Base-by-base conservation (phyloP, 2,113 vertebrate species). In the human (Homo sapiens) region DNA sequence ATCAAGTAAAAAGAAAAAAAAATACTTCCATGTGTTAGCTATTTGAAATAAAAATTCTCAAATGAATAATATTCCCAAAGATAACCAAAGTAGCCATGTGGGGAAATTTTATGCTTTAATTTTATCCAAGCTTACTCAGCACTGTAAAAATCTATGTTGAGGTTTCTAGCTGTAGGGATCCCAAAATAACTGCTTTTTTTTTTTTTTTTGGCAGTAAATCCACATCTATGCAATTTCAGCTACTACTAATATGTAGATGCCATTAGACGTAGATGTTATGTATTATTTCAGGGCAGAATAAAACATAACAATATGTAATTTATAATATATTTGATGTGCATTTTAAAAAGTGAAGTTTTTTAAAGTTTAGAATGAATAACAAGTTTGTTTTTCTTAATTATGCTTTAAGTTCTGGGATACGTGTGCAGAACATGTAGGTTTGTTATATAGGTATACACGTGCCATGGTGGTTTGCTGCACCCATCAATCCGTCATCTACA, bases 41-140 rank as follows among this genome's bases (percentile, higher is more conserved):
- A 30, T 10, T 97, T 94, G 91, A 97, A 98, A 98, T 93, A 96
- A 98, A 97, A 86, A 92, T 59, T 73, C 85, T 80, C 78, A 35
- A 96, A 97, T 97, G 93, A 97, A 98, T 97, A 98, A 96, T 2
- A 35, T 78, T 78, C 94, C 85, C 89, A 84, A 89, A 94, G n/a
- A 93, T 87, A 95, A 92, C 64, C 43, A 89, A 79, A 92, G 93
- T 68, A 97, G 12, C 84, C 57, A 50, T 35, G n/a, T 64, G 95
- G 75, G 87, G 82, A 97, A 97, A 97, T 80, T 90, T 94, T 96
- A 35, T 38, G 83, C 18, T 97, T 98, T 98, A 97, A 97, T 98
- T 98, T 97, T 95, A 95, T 20, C 55, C 88, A 84, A 66, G 82
- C 40, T 98, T 94, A 90, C 40, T 79, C 45, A 18, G 92, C 80